A percentile compares a stretch with the other conserved stretches of the same genome.
These are phyloP conservation scores for Melitaea cinxia DNA, from an alignment of 1,140 invertebrate species.

Conservation along the genomic window DNA sequence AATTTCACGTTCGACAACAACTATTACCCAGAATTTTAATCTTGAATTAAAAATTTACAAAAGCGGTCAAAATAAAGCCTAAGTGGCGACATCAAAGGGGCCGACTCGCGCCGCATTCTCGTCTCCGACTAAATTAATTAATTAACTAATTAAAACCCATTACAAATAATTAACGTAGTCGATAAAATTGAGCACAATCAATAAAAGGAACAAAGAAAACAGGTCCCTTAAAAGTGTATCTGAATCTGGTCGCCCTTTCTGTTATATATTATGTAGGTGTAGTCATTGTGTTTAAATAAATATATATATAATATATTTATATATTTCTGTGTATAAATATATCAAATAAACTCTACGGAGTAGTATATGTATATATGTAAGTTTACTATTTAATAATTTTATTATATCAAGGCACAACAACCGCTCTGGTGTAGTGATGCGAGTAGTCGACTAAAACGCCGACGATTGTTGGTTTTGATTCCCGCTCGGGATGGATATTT, in stretches of 20 bases:
- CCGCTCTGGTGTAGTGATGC: too few species aligned
- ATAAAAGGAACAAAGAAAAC: constrained; percentile 68
- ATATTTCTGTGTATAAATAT: constrained; percentile 1
- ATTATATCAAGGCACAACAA: too few species aligned
- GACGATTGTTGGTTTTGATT: too few species aligned
- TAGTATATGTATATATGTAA: too few species aligned
- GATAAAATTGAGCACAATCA: constrained; percentile 73
- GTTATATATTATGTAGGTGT: not conserved
- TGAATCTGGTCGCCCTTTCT: not conserved
- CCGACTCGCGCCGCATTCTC: constrained; percentile 54
- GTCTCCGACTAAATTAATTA: constrained; percentile 73
- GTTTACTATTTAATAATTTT: too few species aligned
- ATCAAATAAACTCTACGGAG: too few species aligned
- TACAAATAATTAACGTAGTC: constrained; percentile 76
- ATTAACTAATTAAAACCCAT: constrained; percentile 80
- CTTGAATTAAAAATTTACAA: constrained; percentile 43
- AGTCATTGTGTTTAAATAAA: not conserved
- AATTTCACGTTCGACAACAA: constrained; percentile 10
- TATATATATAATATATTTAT: too few species aligned
- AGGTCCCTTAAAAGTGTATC: constrained; percentile 9
- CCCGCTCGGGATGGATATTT: too few species aligned
- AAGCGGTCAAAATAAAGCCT: constrained; percentile 52
- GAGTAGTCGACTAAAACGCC: too few species aligned
- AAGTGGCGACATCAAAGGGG: constrained; percentile 61
- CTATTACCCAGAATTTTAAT: constrained; percentile 19